phyloP scores from a whole-genome alignment of 2,797 vertebrate genomes.

The Diceros bicornis region DNA sequence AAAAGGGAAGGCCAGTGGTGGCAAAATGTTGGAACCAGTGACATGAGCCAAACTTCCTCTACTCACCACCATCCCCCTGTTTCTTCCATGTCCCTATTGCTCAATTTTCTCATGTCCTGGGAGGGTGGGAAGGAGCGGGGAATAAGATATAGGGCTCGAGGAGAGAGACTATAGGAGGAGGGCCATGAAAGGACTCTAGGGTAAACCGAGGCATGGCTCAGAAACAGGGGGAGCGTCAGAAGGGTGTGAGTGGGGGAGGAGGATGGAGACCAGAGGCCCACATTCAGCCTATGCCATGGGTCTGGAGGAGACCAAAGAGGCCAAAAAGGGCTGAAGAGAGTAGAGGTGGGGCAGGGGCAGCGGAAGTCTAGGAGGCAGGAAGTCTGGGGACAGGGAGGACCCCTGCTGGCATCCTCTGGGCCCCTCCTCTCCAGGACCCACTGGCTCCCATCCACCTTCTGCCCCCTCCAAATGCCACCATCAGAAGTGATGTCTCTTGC shows the following conservation, averaged over 20 bases:
- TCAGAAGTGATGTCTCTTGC: background rate
- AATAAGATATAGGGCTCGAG: background rate
- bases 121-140: background rate
- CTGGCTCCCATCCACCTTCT: background rate
- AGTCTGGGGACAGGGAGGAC: background rate
- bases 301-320: background rate
- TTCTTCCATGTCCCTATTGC: background rate
- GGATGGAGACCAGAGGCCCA: background rate
- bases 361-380: background rate
- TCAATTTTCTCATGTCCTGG: background rate
- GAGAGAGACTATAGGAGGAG: background rate
- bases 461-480: background rate
- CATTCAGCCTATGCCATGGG: background rate
- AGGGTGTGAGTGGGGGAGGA: background rate
- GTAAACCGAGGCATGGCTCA: slow-evolving; percentile 8
- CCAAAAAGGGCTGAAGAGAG: background rate
- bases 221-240: background rate
- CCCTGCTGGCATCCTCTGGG: background rate
- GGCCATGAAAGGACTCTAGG: background rate
- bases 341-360: no score
- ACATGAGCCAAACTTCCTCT: background rate
- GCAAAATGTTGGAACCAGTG: background rate
- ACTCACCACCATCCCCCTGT: background rate
- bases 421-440: background rate
- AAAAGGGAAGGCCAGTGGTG: background rate